Percentiles rank a stretch among this genome's conserved stretches.
Evolutionary conservation across 1,140 invertebrate genomes (phyloP).

Genomic region (Procambarus clarkii): DNA sequence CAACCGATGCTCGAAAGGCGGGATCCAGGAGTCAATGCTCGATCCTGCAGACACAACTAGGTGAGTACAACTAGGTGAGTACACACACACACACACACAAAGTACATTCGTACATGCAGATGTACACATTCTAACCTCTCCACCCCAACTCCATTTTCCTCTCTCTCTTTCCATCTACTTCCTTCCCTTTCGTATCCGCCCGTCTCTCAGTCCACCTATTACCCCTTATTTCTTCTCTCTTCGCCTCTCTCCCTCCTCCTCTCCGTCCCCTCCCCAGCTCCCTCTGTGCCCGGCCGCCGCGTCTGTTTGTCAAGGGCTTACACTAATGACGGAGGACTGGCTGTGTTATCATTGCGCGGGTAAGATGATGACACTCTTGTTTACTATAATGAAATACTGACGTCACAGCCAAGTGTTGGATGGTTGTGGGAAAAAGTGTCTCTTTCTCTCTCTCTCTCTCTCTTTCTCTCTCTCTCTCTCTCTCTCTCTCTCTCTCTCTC

Average conservation of each 20-base stretch:
- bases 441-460: slow-evolving; percentile 17
- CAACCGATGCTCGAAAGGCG: too few relatives aligned
- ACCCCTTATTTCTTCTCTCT: background rate
- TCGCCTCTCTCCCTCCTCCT: background rate
- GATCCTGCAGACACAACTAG: too few relatives aligned
- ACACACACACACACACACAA: too few relatives aligned
- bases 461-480: slow-evolving; percentile 1
- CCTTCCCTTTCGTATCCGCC: too few relatives aligned
- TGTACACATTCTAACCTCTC: too few relatives aligned
- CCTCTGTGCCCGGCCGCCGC: background rate
- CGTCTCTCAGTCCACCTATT: too few relatives aligned
- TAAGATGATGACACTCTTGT: slow-evolving; percentile 63
- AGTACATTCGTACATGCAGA: too few relatives aligned
- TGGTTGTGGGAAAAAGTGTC: background rate
- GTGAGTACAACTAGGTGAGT: too few relatives aligned
- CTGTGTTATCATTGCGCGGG: slow-evolving; percentile 54
- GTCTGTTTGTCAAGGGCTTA: slow-evolving; percentile 61
- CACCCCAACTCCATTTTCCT: too few relatives aligned
- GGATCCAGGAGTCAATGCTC: too few relatives aligned
- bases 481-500: too few relatives aligned
- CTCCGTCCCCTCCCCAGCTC: background rate
- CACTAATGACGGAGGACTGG: slow-evolving; percentile 47
- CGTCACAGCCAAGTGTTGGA: background rate
- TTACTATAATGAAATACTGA: slow-evolving; percentile 59
- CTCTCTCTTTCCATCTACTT: too few relatives aligned